Base-by-base conservation (phyloP, 1,140 invertebrate genomes). In the Caenorhabditis elegans region DNA sequence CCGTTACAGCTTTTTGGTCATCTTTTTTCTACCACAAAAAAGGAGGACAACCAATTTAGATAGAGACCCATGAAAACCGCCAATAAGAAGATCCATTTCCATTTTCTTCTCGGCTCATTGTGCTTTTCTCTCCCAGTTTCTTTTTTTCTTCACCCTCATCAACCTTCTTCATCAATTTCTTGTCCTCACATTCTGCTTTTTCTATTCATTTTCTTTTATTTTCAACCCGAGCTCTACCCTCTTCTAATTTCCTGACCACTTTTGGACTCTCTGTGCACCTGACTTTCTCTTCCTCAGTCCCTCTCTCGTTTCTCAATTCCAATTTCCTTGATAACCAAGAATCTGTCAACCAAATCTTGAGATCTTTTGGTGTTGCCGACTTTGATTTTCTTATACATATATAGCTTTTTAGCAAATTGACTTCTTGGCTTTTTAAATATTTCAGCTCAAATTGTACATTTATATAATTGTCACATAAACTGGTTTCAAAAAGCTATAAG, bases 301-400 rank as follows among this genome's bases (percentile, higher is more conserved):
- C 15, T 22, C 19, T 39, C 34, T 36, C 34, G 1, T 55, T 55
- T 60, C 19, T 70, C 31, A 39, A 24, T 43, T 70, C 22, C 60
- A 70, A 70, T 70, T 70, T 70, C 60, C 60, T 70, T 70, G 34
- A 70, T 70, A 70, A 70, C 60, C 60, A 70, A 70, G 34, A 60
- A 60, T 60, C 53, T 60, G 3, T 70, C 34, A 43, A 70, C 60
- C 34, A 24, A 70, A 70, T 36, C 60, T 43, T 15, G 6, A n/a
- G n/a, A n/a, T n/a, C n/a, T n/a, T n/a, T n/a, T n/a, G n/a, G n/a
- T n/a, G n/a, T n/a, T n/a, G n/a, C n/a, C n/a, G n/a, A n/a, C n/a
- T n/a, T n/a, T n/a, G n/a, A n/a, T n/a, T n/a, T n/a, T n/a, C n/a
- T n/a, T n/a, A n/a, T n/a, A n/a, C n/a, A n/a, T n/a, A n/a, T n/a